phyloP scores from a whole-genome alignment of 2,113 vertebrate species.

The Hemiprocne comata region DNA sequence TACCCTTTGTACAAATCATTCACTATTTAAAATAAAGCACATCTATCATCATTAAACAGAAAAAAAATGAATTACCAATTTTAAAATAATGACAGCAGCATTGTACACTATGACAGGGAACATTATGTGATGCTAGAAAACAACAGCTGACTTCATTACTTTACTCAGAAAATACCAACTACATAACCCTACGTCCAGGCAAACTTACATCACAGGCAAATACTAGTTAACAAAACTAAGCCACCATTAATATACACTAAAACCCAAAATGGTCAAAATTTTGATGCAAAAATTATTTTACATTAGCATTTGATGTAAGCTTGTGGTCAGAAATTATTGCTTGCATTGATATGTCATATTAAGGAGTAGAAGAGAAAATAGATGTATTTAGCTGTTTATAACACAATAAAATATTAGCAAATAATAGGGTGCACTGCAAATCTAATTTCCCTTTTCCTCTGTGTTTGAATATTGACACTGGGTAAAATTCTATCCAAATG shows the following conservation, averaged over 20 bases:
- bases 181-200: neutral
- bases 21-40: constrained; percentile 85
- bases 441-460: neutral
- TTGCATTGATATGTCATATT: neutral
- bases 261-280: neutral
- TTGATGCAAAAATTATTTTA: neutral
- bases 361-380: neutral
- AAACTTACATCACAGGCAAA: neutral
- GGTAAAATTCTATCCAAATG: neutral
- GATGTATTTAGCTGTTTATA: neutral
- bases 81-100: constrained; percentile 64
- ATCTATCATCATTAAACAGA: constrained; percentile 84
- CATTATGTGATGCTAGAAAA: neutral
- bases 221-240: neutral
- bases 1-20: constrained; percentile 84
- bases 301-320: neutral
- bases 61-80: constrained; percentile 57
- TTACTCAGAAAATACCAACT: neutral
- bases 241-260: neutral
- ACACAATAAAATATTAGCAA: neutral
- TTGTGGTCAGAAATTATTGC: neutral
- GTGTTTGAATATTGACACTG: neutral
- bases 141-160: constrained; percentile 4
- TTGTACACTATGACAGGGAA: neutral
- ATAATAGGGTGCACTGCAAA: neutral